A percentile compares a stretch with the other conserved stretches of the same genome.
phyloP scores from a whole-genome alignment of 53 echinoderm and acorn worm genomes.

The Stichopus horrens region DNA sequence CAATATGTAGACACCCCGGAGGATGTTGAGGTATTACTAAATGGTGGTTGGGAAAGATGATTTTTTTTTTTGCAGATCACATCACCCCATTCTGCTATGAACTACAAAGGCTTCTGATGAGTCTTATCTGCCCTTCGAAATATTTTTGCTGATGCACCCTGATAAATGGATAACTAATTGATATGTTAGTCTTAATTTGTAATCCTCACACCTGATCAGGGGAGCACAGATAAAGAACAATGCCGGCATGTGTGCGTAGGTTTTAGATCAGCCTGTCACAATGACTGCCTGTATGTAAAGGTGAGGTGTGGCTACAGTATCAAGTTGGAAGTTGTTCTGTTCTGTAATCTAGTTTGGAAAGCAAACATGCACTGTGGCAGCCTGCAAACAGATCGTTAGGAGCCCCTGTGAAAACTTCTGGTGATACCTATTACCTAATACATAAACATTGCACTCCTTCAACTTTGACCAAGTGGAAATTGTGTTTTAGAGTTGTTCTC shows the following conservation, averaged over 20 bases:
- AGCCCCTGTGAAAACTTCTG: neutral
- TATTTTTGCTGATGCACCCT: neutral
- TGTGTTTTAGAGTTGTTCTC: neutral
- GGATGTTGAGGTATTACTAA: too few species aligned
- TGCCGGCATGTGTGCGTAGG: too few species aligned
- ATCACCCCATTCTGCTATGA: neutral
- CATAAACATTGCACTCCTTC: neutral
- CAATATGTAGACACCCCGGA: too few species aligned
- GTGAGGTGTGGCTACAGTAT: too few species aligned
- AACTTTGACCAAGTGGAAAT: constrained; percentile 3
- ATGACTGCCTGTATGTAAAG: too few species aligned
- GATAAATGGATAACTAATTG: constrained; percentile 7
- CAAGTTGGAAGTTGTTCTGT: neutral
- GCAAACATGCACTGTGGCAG: neutral
- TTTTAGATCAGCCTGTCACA: too few species aligned
- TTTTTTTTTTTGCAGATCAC: too few species aligned
- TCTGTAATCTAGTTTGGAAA: neutral
- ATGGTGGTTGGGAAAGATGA: too few species aligned
- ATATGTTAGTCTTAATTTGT: neutral
- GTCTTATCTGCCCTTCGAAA: neutral
- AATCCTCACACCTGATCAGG: neutral
- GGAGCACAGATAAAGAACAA: too few species aligned
- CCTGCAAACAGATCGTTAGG: neutral
- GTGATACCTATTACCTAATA: neutral
- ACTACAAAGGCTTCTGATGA: neutral